These are phyloP conservation scores for Clarias gariepinus DNA, from an alignment of 2,113 vertebrate species.

Conservation along the genomic window DNA sequence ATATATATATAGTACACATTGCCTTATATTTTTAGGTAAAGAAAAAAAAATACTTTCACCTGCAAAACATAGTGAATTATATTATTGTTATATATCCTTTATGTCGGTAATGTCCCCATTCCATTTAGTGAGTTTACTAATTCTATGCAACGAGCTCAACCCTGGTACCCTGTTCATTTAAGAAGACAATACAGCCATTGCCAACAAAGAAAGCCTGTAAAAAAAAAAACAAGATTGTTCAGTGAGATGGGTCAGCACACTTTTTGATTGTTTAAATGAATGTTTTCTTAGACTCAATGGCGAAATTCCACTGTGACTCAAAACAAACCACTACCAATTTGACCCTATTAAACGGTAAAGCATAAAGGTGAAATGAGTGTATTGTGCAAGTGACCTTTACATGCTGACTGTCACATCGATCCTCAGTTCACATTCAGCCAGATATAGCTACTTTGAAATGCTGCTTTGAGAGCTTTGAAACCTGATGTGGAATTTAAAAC, in stretches of 20 bases:
- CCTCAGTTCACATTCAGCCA: conserved; percentile 18
- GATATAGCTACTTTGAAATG: conserved; percentile 21
- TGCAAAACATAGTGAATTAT: no score
- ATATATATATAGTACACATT: no score
- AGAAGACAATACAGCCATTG: background rate
- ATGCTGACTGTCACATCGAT: conserved; percentile 33
- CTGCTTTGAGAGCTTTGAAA: conserved; percentile 26
- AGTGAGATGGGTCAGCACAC: background rate
- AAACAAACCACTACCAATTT: conserved; percentile 42
- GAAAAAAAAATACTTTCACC: no score
- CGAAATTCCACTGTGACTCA: conserved; percentile 25
- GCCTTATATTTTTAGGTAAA: no score
- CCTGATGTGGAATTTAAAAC: conserved; percentile 5
- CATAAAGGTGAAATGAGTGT: conserved; percentile 30
- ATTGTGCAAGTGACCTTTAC: conserved; percentile 31
- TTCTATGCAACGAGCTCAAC: background rate
- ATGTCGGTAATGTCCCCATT: background rate
- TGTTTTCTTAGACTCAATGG: background rate
- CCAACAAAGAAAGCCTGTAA: background rate
- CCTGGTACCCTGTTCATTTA: background rate
- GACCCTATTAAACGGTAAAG: conserved; percentile 21
- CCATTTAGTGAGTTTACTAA: background rate
- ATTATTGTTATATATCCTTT: background rate
- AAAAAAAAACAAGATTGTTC: background rate
- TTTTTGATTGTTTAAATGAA: background rate